Evolutionary conservation across 2,113 vertebrate species (phyloP).

Genomic region (Vicugna pacos): DNA sequence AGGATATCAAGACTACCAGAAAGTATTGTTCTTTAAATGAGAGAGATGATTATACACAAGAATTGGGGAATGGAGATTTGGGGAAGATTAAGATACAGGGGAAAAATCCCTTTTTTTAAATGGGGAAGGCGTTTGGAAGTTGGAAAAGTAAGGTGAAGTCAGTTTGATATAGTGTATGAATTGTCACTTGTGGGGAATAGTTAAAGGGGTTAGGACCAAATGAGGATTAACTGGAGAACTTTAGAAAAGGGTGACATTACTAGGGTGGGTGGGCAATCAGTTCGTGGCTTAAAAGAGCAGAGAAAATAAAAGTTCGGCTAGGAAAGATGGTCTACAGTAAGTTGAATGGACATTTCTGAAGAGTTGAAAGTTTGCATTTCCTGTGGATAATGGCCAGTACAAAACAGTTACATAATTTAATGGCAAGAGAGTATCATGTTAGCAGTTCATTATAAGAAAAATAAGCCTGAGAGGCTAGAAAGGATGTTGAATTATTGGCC

Average conservation of each 20-base stretch:
- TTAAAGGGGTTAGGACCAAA: slow-evolving; percentile 68
- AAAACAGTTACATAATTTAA: slow-evolving; percentile 2
- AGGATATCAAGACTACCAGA: background rate
- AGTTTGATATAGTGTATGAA: slow-evolving; percentile 55
- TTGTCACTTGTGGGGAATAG: slow-evolving; percentile 36
- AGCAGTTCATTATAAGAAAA: slow-evolving; percentile 40
- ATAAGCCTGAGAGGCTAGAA: background rate
- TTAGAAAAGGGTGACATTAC: slow-evolving; percentile 56
- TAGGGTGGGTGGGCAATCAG: background rate
- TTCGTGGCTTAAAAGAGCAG: slow-evolving; percentile 10
- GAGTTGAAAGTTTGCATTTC: slow-evolving; percentile 44
- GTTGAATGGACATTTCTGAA: slow-evolving; percentile 17
- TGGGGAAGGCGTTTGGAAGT: background rate
- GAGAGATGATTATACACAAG: background rate
- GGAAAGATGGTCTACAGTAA: slow-evolving; percentile 28
- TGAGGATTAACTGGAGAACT: slow-evolving; percentile 63
- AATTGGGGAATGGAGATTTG: slow-evolving; percentile 37
- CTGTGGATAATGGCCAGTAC: background rate
- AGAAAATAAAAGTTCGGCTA: slow-evolving; percentile 16
- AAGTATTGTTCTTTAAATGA: background rate
- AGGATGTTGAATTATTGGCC: slow-evolving; percentile 34
- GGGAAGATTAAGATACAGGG: slow-evolving; percentile 31
- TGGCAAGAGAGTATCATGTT: background rate
- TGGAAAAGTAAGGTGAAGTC: slow-evolving; percentile 58
- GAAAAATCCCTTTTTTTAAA: background rate